Evolutionary conservation across 2,888 invertebrate genomes (phyloP).

Genomic region (Globia sparganii): DNA sequence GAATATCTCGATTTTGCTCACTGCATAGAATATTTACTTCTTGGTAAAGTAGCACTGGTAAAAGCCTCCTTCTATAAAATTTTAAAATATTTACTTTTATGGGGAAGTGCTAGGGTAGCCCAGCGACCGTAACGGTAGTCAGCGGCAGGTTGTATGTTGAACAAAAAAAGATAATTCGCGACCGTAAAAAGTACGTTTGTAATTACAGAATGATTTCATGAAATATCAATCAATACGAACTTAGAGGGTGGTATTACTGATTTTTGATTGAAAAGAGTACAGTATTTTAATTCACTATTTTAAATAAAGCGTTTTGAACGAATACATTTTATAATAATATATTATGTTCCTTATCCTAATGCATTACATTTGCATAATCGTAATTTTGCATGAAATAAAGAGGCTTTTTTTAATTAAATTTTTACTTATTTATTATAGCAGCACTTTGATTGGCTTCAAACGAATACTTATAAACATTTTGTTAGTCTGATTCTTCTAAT

Average conservation of each 20-base stretch:
- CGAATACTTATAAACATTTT: neutral
- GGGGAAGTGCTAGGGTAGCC: neutral
- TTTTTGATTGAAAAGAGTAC: no score
- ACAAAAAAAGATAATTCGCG: neutral
- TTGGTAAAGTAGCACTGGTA: neutral
- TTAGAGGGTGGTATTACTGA: neutral
- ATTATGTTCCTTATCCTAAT: neutral
- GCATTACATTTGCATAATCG: neutral
- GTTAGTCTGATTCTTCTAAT: neutral
- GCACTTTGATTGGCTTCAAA: neutral
- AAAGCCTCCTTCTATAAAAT: neutral
- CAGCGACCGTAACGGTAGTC: neutral
- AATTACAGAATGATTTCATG: neutral
- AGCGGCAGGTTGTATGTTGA: neutral
- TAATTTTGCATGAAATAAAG: neutral
- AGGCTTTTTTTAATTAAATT: neutral
- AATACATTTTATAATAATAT: neutral
- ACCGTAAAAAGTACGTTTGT: neutral
- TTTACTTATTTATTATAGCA: neutral
- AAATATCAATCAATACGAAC: neutral
- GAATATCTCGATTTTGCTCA: neutral
- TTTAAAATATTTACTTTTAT: neutral
- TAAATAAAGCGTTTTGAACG: neutral
- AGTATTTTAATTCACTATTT: neutral
- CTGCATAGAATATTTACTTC: neutral